Conservation (phyloP, 2,113 vertebrate species). For the Myrmecophaga tridactyla region DNA sequence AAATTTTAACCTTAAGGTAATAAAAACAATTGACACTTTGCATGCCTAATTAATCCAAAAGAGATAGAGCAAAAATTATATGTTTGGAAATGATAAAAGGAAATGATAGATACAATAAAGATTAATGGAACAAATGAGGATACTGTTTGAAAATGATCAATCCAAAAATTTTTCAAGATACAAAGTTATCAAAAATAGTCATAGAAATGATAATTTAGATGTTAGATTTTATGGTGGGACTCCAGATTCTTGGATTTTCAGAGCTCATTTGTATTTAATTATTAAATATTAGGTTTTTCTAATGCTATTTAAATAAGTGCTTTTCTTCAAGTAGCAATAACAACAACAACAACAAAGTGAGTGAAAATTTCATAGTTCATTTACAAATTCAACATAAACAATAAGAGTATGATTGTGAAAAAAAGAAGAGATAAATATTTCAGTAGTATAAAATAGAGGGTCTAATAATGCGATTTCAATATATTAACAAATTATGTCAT, state of each 20-base stretch:
- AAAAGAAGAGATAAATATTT: neutral
- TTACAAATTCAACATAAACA: neutral
- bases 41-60: neutral
- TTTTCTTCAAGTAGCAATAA: neutral
- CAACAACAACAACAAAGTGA: neutral
- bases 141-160: neutral
- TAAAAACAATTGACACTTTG: neutral
- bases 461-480: neutral
- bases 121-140: neutral
- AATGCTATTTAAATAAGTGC: neutral
- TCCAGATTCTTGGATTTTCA: neutral
- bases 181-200: neutral
- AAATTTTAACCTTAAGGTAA: neutral
- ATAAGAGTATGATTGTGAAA: neutral
- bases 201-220: too few species aligned
- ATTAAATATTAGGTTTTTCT: neutral
- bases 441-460: neutral
- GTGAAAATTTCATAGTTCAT: neutral
- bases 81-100: neutral
- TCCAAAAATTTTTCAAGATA: neutral
- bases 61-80: neutral
- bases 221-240: neutral
- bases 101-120: neutral
- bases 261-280: neutral
- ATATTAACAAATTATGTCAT: neutral